A percentile compares a stretch with the other conserved stretches of the same genome.
phyloP scores from a whole-genome alignment of 2,888 invertebrate species.

The Agrotis ipsilon region DNA sequence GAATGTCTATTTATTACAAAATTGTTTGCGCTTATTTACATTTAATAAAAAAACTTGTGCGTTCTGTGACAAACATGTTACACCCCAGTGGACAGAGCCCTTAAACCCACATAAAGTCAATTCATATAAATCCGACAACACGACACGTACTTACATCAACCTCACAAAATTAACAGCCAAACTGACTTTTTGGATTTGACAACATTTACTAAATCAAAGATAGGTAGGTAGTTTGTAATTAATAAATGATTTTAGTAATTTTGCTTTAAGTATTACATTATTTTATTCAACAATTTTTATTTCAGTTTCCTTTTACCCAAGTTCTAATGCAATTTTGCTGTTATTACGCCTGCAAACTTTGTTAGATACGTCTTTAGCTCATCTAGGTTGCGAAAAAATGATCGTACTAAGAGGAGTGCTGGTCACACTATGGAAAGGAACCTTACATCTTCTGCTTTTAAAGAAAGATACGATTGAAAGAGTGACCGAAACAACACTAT shows the following conservation, averaged over 20 bases:
- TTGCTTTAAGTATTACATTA: not conserved
- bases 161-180: constrained; percentile 59
- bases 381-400: no score
- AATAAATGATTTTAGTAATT: not conserved
- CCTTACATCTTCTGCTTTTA: no score
- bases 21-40: constrained; percentile 21
- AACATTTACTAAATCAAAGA: not conserved
- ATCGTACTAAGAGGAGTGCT: no score
- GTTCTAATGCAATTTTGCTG: no score
- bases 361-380: no score
- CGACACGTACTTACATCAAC: constrained; percentile 56
- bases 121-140: constrained; percentile 53
- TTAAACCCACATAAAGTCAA: constrained; percentile 38
- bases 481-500: no score
- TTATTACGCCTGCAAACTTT: no score
- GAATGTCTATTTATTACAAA: not conserved
- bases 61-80: constrained; percentile 22
- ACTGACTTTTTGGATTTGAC: constrained; percentile 51
- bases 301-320: no score
- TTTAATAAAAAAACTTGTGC: constrained; percentile 38
- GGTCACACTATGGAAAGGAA: no score
- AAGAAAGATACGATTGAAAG: no score
- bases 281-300: not conserved
- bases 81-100: constrained; percentile 26
- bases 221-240: not conserved